Conservation (phyloP, 2,113 vertebrate species). For the Bettongia penicillata region DNA sequence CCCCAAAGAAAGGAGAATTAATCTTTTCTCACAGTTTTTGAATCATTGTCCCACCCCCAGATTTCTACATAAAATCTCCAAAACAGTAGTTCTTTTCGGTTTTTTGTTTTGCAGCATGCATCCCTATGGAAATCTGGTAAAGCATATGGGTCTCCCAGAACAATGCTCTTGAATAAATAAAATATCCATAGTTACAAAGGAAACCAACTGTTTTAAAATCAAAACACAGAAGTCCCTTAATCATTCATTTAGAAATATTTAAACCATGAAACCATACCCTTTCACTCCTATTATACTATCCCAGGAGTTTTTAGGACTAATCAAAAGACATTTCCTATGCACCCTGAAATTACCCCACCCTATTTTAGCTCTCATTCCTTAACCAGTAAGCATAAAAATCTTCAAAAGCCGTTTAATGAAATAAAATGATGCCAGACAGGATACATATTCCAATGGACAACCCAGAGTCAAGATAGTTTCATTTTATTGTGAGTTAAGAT, state of each 20-base stretch:
- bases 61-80: not conserved
- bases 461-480: conserved; percentile 43
- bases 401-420: not conserved
- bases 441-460: not conserved
- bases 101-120: no score
- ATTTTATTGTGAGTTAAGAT: conserved; percentile 52
- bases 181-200: not conserved
- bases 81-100: not conserved
- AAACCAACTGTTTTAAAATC: not conserved
- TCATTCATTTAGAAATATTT: not conserved
- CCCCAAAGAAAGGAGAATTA: not conserved
- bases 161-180: not conserved
- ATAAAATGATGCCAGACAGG: not conserved
- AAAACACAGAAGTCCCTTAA: not conserved
- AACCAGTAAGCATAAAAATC: not conserved
- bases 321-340: not conserved
- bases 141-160: not conserved
- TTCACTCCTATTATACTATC: not conserved
- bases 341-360: not conserved
- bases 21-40: not conserved
- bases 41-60: not conserved
- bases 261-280: not conserved
- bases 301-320: not conserved
- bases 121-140: not conserved
- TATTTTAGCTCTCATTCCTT: not conserved